Evolutionary conservation across 2,888 invertebrate genomes (phyloP).

Genomic region (Pollenia labialis): DNA sequence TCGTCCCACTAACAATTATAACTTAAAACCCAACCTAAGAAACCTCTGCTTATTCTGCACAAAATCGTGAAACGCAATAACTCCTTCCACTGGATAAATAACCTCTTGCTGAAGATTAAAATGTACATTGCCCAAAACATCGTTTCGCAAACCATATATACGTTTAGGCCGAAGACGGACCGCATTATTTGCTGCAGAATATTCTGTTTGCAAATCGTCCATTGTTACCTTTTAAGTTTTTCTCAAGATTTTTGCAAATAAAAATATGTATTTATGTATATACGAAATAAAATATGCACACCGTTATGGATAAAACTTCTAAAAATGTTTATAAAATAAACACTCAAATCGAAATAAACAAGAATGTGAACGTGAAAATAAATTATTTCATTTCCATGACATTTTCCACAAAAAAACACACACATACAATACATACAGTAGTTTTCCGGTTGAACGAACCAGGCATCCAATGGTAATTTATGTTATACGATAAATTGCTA

Average conservation of each 20-base stretch:
- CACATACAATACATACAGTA: no score
- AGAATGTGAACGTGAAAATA: not conserved
- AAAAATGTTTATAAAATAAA: not conserved
- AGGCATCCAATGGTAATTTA: conserved; percentile 21
- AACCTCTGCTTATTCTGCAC: conserved; percentile 89
- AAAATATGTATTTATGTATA: not conserved
- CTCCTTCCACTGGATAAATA: conserved; percentile 91
- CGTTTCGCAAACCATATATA: conserved; percentile 82
- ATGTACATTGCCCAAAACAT: conserved; percentile 88
- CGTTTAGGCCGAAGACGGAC: conserved; percentile 82
- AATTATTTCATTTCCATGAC: conserved; percentile 62
- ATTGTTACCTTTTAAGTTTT: conserved; percentile 18
- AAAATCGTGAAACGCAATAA: conserved; percentile 90
- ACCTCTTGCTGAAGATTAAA: conserved; percentile 90
- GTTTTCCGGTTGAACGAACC: no score
- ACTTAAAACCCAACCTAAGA: conserved; percentile 84
- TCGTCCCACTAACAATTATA: not conserved
- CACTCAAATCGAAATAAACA: not conserved
- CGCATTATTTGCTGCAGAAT: conserved; percentile 62
- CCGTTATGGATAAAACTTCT: conserved; percentile 40
- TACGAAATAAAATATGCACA: not conserved
- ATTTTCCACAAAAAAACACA: conserved; percentile 42
- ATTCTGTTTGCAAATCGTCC: conserved; percentile 36
- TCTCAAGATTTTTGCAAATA: not conserved
- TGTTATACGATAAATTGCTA: conserved; percentile 27